Evolutionary conservation across 1,140 invertebrate species (phyloP), one percentile per base, ranked within the genome.

Genomic region (Euglossa dilemma): DNA sequence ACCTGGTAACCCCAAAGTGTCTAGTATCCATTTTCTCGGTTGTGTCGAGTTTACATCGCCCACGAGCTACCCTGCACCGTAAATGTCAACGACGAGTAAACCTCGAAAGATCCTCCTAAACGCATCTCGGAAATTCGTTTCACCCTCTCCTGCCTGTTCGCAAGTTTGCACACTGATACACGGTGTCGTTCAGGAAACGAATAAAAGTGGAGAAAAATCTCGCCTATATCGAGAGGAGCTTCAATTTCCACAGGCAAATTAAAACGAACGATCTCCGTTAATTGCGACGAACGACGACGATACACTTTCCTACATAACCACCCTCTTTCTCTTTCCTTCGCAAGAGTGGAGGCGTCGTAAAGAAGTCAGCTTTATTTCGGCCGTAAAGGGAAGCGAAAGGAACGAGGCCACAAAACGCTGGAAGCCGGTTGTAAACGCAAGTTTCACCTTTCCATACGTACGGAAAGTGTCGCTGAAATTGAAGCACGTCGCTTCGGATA

Each of bases 231-330:
- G 45, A 52, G 23, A 59, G 47, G 9, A 25, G 36, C 45, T 61
- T 52, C 72, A 81, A 57, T 75, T 67, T 81, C 20, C 18, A 43
- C 12, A 50, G 25, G 3, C 50, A 75, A 66, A 50, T 75, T 64
- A 81, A 75, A 45, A 47, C 43, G 43, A 66, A 74, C 50, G 50
- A 54, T 20, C 18, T 36, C 52, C 28, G 54, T 74, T 75, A 75
- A 66, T 74, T 74, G 36, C 18, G 5, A n/a, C 11, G n/a, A 61
- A 69, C 47, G 43, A 6, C 54, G 12, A 18, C 47, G 23, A 54
- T 80, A 25, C 59, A 64, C 54, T 18, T 66, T 56, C 20, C n/a
- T 36, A 70, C 70, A 54, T 56, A 74, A 71, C 4, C n/a, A n/a
- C n/a, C n/a, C n/a, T n/a, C n/a, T n/a, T n/a, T n/a, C n/a, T n/a